Base-by-base conservation (phyloP, 2,113 vertebrate species). In the Eulemur rufifrons region DNA sequence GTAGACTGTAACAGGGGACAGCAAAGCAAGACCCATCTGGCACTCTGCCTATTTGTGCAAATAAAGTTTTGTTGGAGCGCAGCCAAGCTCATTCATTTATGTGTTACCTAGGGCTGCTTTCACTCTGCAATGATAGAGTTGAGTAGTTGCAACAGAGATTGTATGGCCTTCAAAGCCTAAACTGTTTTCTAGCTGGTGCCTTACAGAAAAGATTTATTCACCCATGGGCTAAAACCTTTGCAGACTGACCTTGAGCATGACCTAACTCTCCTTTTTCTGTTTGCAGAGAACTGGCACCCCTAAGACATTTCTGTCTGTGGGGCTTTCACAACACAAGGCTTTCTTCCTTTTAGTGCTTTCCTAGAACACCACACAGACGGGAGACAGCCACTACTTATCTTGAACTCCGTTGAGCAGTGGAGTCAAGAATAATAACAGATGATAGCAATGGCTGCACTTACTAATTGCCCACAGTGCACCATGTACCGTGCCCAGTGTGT, bases 381-480 rank as follows among this genome's bases (percentile, higher is more conserved):
- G 52, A 81, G 78, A 88, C 37, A 71, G 25, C 23, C 10, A 73
- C 56, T 39, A 29, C 50, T 64, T 91, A 5, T 86, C 47, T 88
- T 39, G 68, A 68, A 78, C 15, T 52, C 25, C 12, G 13, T 23
- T 71, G 39, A 37, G 9, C 11, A 69, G 32, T 34, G 14, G 64
- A 83, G 29, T 52, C 68, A 59, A 69, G 68, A 77, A 29, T 39
- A 84, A 6, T 47, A 63, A 32, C 32, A 47, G 18, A 27, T 59
- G 0, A 0, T 66, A 59, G 56, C 23, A 63, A 3, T 71, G 63
- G 32, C 42, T 74, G 21, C 4, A 11, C 56, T 50, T 59, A 42
- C n/a, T 10, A 8, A 6, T 68, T 50, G 29, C 27, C 73, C 15
- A 1, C 9, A 14, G 0, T 2, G 1, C 32, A 12, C 45, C 25